Conservation (phyloP, 2,113 vertebrate genomes). For the Pelobates fuscus region DNA sequence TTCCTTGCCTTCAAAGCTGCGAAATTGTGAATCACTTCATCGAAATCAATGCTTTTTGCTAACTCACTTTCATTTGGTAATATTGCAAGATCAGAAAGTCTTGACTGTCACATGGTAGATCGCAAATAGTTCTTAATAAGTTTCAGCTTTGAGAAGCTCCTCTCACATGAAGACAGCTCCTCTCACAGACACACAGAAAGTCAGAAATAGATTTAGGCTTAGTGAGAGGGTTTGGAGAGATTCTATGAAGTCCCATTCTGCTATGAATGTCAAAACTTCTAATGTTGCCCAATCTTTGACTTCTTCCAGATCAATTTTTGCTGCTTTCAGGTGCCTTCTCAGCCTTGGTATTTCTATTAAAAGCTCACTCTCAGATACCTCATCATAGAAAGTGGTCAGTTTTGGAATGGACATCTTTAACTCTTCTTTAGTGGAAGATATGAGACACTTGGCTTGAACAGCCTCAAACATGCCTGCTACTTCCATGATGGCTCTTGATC, state of each 20-base stretch:
- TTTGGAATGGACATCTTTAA: slow-evolving; percentile 4
- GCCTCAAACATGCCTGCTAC: slow-evolving; percentile 16
- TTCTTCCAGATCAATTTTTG: not conserved
- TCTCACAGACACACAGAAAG: not conserved
- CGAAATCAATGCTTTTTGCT: not conserved
- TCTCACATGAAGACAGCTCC: slow-evolving; percentile 7
- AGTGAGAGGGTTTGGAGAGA: not conserved
- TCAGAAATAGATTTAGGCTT: not conserved
- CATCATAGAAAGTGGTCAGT: slow-evolving; percentile 23
- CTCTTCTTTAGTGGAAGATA: too few relatives aligned
- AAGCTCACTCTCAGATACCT: slow-evolving; percentile 12
- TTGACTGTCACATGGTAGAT: not conserved
- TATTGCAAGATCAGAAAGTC: not conserved
- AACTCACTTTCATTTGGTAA: not conserved
- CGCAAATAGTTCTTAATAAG: not conserved
- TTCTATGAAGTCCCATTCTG: slow-evolving; percentile 10
- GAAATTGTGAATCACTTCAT: not conserved
- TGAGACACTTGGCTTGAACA: not conserved
- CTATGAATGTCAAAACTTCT: not conserved
- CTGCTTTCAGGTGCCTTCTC: slow-evolving; percentile 15
- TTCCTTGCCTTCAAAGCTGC: not conserved
- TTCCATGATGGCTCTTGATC: slow-evolving; percentile 2
- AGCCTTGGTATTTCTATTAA: slow-evolving; percentile 6
- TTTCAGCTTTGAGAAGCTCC: not conserved
- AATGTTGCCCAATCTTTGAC: slow-evolving; percentile 10